Evolutionary conservation across 2,888 invertebrate species (phyloP).

Genomic region (Epistrophe grossulariae): DNA sequence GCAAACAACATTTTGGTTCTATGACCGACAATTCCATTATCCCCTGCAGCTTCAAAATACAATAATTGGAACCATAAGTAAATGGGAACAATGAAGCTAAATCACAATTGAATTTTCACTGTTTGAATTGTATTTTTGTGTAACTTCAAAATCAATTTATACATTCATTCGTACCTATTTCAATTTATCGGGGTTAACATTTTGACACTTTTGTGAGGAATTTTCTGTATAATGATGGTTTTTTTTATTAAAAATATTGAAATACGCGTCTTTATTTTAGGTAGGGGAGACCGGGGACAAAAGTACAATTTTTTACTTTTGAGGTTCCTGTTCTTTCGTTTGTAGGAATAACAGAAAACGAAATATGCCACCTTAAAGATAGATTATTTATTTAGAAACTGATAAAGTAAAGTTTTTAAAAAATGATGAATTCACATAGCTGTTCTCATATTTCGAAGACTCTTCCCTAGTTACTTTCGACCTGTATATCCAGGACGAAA

Average conservation of each 20-base stretch:
- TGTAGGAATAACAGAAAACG: no score
- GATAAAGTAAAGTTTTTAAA: no score
- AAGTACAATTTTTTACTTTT: no score
- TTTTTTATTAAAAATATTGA: background rate
- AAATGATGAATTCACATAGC: no score
- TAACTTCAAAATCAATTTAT: conserved; percentile 7
- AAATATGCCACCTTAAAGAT: no score
- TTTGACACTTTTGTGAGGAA: background rate
- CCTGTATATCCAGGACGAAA: no score
- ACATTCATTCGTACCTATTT: background rate
- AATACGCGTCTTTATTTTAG: background rate
- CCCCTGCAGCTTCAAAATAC: background rate
- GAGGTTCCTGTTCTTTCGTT: no score
- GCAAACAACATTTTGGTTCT: background rate
- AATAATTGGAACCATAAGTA: conserved; percentile 12
- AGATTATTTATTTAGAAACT: no score
- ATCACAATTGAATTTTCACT: background rate
- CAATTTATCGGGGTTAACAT: background rate
- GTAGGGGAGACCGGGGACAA: no score
- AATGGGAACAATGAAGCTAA: background rate
- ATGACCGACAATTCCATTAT: conserved; percentile 1
- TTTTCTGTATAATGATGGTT: no score
- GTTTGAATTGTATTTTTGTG: background rate
- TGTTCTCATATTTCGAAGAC: no score
- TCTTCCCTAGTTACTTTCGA: no score